phyloP scores from a whole-genome alignment of 2,888 invertebrate species.

The Cephus sareptanus region DNA sequence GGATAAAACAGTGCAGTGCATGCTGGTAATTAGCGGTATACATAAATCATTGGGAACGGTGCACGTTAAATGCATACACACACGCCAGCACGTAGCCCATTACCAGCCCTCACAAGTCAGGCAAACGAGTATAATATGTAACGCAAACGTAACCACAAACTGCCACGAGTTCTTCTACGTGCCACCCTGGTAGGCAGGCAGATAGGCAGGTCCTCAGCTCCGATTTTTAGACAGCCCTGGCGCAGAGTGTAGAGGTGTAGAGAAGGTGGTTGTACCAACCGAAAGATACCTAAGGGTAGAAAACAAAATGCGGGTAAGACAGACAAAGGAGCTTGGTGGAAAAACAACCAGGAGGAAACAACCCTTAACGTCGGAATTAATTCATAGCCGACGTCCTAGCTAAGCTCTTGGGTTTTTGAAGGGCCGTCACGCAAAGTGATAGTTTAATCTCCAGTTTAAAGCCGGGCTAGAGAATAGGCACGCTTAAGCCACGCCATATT shows the following conservation, averaged over 20 bases:
- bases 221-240: not conserved
- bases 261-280: no score
- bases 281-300: no score
- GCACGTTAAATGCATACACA: constrained; percentile 52
- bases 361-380: constrained; percentile 48
- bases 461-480: constrained; percentile 48
- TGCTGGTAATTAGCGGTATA: constrained; percentile 64
- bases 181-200: no score
- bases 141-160: constrained; percentile 38
- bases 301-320: no score
- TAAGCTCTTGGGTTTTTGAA: constrained; percentile 54
- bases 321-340: not conserved
- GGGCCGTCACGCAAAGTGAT: constrained; percentile 54
- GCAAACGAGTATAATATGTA: constrained; percentile 46
- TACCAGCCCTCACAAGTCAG: constrained; percentile 25
- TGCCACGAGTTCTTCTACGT: not conserved
- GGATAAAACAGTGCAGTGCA: constrained; percentile 60
- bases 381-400: constrained; percentile 37
- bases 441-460: constrained; percentile 56
- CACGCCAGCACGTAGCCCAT: constrained; percentile 38
- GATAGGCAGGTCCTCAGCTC: constrained; percentile 24
- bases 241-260: no score
- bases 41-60: constrained; percentile 63
- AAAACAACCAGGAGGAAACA: not conserved
- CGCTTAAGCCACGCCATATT: constrained; percentile 36